Percentiles rank a stretch among this genome's conserved stretches.
These are phyloP conservation scores for Anarrhichthys ocellatus DNA, from an alignment of 2,113 vertebrate genomes.

Conservation along the genomic window DNA sequence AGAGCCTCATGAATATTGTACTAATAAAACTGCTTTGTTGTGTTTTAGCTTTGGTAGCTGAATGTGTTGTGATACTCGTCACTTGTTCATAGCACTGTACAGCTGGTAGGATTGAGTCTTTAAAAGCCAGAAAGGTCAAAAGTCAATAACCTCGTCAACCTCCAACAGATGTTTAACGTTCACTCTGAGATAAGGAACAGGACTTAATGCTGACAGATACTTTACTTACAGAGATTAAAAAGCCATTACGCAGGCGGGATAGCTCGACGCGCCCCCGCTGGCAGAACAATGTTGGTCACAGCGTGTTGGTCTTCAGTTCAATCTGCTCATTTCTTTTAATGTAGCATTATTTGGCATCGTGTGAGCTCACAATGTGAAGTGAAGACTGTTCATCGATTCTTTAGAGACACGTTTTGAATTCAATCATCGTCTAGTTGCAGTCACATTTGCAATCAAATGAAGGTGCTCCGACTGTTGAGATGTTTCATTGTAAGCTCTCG, in stretches of 20 bases:
- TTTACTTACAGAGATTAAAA: neutral
- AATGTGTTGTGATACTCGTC: conserved; percentile 27
- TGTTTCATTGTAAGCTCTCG: neutral
- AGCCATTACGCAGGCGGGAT: neutral
- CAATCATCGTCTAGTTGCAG: neutral
- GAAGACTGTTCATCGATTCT: neutral
- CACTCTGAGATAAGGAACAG: neutral
- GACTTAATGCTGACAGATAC: neutral
- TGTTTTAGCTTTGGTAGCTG: conserved; percentile 38
- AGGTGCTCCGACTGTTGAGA: conserved; percentile 8
- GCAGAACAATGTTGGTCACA: neutral
- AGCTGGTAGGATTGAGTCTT: neutral
- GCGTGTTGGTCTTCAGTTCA: neutral
- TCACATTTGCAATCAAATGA: neutral
- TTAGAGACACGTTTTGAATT: neutral
- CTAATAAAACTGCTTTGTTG: conserved; percentile 15
- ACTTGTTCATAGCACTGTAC: conserved; percentile 9
- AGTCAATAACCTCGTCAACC: neutral
- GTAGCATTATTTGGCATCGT: conserved; percentile 15
- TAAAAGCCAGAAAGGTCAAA: neutral
- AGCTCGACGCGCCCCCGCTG: neutral
- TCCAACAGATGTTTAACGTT: neutral
- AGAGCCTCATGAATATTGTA: neutral
- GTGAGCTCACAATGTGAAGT: neutral
- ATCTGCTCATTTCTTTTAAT: neutral